Conservation (phyloP, 2,113 vertebrate genomes). For the Lepisosteus osseus region DNA sequence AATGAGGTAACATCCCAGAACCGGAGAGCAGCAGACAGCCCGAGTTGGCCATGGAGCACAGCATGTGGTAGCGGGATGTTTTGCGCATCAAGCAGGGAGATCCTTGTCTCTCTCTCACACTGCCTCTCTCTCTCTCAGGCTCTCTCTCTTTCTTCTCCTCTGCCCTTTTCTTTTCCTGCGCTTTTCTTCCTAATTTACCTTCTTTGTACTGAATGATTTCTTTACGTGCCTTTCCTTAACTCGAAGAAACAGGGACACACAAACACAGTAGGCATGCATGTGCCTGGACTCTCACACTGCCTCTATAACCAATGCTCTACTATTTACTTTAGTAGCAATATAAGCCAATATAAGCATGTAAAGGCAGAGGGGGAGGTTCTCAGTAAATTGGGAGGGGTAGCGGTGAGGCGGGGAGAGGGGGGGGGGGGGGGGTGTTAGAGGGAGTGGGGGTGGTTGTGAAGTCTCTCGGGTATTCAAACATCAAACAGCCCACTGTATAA, state of each 20-base stretch:
- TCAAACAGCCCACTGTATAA: slow-evolving; percentile 73
- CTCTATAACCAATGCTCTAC: slow-evolving; percentile 28
- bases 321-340: slow-evolving; percentile 66
- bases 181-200: slow-evolving; percentile 32
- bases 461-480: slow-evolving; percentile 82
- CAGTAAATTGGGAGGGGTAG: slow-evolving; percentile 41
- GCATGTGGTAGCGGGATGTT: slow-evolving; percentile 79
- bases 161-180: slow-evolving; percentile 48
- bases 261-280: slow-evolving; percentile 10
- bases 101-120: slow-evolving; percentile 31
- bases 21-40: slow-evolving; percentile 92
- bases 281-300: slow-evolving; percentile 12
- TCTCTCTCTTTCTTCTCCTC: slow-evolving; percentile 33
- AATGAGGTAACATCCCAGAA: slow-evolving; percentile 88
- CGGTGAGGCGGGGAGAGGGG: slow-evolving; percentile 27
- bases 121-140: slow-evolving; percentile 10
- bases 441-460: slow-evolving; percentile 60
- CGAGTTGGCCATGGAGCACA: slow-evolving; percentile 95
- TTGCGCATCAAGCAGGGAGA: slow-evolving; percentile 55
- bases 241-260: not conserved
- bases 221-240: slow-evolving; percentile 4
- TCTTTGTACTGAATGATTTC: slow-evolving; percentile 5
- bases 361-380: slow-evolving; percentile 34
- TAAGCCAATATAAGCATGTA: slow-evolving; percentile 63
- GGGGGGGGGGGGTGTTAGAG: slow-evolving; percentile 44